Base-by-base conservation (phyloP, 2,888 invertebrate species). In the Philaethria dido region DNA sequence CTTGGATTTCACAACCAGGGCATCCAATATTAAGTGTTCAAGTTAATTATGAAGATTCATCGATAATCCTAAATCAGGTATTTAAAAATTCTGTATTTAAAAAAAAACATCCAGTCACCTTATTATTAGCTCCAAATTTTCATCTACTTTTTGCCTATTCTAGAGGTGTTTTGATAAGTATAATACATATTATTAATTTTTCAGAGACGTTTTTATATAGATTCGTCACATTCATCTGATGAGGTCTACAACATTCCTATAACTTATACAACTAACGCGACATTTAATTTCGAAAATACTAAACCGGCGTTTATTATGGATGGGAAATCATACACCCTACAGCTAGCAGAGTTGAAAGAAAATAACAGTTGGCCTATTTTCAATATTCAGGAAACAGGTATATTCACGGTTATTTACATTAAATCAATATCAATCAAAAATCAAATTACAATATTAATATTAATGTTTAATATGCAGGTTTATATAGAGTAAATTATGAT, bases 401-500 rank as follows among this genome's bases (percentile, higher is more conserved):
- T 79, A 64, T 29, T 18, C 29, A 4, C 9, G 6, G 6, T 20
- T 16, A 20, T 55, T 13, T 33, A 1, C 33, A 8, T 33, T 33
- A 33, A 33, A 6, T 33, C 8, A 33, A 39, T 13, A 39, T 13
- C 3, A 39, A 13, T 39, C 13, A 13, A 13, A 39, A 47, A 16
- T 47, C n/a, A n/a, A n/a, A 11, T 9, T 20, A 22, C 14, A 2
- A 25, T 57, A 50, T 18, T 29, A 14, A 48, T n/a, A 39, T 25
- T 14, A n/a, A 11, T 62, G 25, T 16, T 54, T 72, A 59, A 47
- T 25, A 59, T 81, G 50, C 72, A 94, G 95, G 95, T 55, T 94
- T 93, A 60, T 95, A 95, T 74, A 92, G 95, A 75, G 95, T 95
- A 0, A 94, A 95, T 75, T 96, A 96, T 71, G 94, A 95, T 70